Conservation (phyloP, 2,113 vertebrate species). For the Salvelinus alpinus region DNA sequence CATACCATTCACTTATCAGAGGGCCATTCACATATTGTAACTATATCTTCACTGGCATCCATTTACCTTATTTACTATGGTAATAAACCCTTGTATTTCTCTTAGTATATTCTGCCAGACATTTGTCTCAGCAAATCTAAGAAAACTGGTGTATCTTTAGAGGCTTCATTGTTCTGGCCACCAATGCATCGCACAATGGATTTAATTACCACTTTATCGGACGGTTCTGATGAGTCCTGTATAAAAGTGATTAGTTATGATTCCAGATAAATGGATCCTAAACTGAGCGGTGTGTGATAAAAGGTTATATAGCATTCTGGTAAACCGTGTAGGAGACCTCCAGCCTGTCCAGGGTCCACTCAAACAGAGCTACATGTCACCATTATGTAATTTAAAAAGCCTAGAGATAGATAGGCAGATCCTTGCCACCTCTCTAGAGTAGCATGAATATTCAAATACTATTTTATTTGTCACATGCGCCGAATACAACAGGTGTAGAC, state of each 20-base stretch:
- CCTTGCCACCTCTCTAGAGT: neutral
- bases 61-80: no score
- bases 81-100: no score
- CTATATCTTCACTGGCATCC: no score
- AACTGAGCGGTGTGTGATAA: neutral
- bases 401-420: neutral
- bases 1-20: no score
- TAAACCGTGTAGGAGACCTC: neutral
- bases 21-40: no score
- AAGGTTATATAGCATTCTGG: neutral
- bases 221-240: neutral
- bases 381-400: no score
- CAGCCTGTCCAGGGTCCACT: constrained; percentile 20
- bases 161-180: no score
- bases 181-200: neutral
- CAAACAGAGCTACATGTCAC: constrained; percentile 1
- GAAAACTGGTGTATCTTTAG: no score
- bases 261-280: no score
- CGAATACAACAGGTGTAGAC: no score
- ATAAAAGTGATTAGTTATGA: neutral
- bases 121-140: neutral
- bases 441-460: neutral
- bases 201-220: neutral
- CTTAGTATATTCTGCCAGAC: neutral
- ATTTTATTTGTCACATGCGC: no score